A percentile compares a stretch with the other conserved stretches of the same genome.
Conservation (phyloP, 1,140 invertebrate genomes). For the Macrostomum lignano region DNA sequence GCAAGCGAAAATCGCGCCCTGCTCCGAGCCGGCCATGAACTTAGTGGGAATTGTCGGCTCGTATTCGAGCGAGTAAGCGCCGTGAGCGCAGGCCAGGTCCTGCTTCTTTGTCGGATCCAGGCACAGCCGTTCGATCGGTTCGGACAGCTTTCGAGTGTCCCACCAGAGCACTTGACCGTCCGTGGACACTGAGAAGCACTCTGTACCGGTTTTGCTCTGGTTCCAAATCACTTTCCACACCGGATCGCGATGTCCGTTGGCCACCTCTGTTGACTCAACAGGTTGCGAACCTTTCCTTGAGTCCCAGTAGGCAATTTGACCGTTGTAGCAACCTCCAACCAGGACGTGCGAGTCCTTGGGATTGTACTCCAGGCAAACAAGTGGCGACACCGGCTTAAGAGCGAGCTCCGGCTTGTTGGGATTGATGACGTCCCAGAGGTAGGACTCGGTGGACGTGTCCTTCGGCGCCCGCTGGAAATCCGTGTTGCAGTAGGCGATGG, state of each 20-base stretch:
- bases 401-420: constrained; percentile 53
- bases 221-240: constrained; percentile 27
- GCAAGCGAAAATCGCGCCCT: constrained; percentile 44
- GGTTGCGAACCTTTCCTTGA: constrained; percentile 26
- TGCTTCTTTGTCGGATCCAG: constrained; percentile 45
- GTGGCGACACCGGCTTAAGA: constrained; percentile 38
- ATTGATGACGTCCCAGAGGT: constrained; percentile 73
- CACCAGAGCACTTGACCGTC: constrained; percentile 55
- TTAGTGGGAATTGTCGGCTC: constrained; percentile 63
- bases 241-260: constrained; percentile 26
- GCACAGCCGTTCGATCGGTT: constrained; percentile 47
- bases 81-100: constrained; percentile 41
- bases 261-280: constrained; percentile 24
- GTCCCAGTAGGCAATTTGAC: constrained; percentile 37
- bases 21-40: constrained; percentile 46
- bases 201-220: constrained; percentile 27
- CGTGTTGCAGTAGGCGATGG: constrained; percentile 53
- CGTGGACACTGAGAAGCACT: constrained; percentile 55
- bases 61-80: constrained; percentile 54
- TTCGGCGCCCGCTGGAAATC: constrained; percentile 41
- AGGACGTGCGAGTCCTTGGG: constrained; percentile 57
- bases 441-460: constrained; percentile 38
- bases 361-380: constrained; percentile 63
- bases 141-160: constrained; percentile 53
- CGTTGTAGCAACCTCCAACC: constrained; percentile 56